Evolutionary conservation across 92 coral and sea anemone genomes (phyloP).

Genomic region (Plumapathes pennacea): DNA sequence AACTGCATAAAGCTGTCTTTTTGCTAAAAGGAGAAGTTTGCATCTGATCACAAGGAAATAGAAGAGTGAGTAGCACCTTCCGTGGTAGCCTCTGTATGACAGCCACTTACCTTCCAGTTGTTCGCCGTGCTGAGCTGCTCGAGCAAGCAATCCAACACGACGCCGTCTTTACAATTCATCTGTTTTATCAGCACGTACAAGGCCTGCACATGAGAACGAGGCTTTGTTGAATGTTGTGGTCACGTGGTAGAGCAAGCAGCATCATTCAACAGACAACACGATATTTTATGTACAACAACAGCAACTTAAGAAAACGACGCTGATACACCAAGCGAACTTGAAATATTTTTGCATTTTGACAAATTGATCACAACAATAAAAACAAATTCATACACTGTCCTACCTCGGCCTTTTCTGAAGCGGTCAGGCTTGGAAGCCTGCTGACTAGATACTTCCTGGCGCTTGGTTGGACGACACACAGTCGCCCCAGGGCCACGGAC

Average conservation of each 20-base stretch:
- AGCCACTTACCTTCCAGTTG: conserved; percentile 93
- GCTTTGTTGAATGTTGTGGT: too few relatives aligned
- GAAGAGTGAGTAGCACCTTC: too few relatives aligned
- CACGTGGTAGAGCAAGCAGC: too few relatives aligned
- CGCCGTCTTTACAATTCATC: conserved; percentile 83
- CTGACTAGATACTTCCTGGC: conserved; percentile 71
- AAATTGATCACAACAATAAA: too few relatives aligned
- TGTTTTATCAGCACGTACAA: conserved; percentile 83
- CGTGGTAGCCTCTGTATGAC: background rate
- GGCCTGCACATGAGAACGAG: conserved; percentile 54
- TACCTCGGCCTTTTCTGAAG: conserved; percentile 78
- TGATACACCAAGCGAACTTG: too few relatives aligned
- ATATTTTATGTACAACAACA: too few relatives aligned
- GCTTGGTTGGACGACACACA: conserved; percentile 81
- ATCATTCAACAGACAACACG: too few relatives aligned
- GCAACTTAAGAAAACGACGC: too few relatives aligned
- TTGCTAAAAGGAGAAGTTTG: too few relatives aligned
- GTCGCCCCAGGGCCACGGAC: conserved; percentile 81
- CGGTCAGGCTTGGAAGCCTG: conserved; percentile 52
- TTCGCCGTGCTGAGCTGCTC: conserved; percentile 74
- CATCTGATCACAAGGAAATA: background rate
- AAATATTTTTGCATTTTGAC: too few relatives aligned
- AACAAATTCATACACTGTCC: background rate
- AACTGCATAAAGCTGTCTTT: too few relatives aligned
- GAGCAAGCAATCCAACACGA: conserved; percentile 60